Conservation (phyloP, 1,140 invertebrate species). For the Polypedilum vanderplanki region DNA sequence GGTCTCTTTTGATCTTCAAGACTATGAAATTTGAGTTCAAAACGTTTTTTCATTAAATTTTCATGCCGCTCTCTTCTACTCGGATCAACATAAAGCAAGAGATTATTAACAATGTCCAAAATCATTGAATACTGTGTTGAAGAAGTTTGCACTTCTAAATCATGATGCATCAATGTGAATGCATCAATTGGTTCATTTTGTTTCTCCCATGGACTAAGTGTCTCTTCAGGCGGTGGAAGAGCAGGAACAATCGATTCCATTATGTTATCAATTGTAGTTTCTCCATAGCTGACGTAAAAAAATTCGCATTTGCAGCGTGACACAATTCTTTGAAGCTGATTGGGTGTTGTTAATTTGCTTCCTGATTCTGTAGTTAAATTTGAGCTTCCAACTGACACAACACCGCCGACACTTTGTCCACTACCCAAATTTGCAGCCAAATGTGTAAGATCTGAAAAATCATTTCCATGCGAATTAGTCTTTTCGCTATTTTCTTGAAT, state of each 20-base stretch:
- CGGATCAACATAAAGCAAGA: constrained; percentile 93
- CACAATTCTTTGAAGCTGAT: constrained; percentile 88
- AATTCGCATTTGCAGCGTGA: constrained; percentile 96
- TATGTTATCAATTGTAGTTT: constrained; percentile 59
- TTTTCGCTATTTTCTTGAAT: constrained; percentile 83
- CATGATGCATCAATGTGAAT: constrained; percentile 97
- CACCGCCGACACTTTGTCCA: constrained; percentile 60
- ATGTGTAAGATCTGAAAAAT: constrained; percentile 75
- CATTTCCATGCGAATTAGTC: constrained; percentile 65
- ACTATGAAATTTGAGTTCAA: constrained; percentile 83
- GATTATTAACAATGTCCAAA: constrained; percentile 94
- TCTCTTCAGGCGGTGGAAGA: constrained; percentile 57
- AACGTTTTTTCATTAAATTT: constrained; percentile 82
- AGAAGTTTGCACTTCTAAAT: constrained; percentile 95
- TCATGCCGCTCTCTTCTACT: constrained; percentile 87
- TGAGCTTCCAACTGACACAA: constrained; percentile 72
- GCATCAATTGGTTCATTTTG: constrained; percentile 87
- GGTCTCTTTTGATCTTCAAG: constrained; percentile 85
- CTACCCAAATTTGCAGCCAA: constrained; percentile 81
- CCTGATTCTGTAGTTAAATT: constrained; percentile 45
- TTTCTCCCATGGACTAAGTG: constrained; percentile 60
- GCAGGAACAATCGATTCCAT: constrained; percentile 53
- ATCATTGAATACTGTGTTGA: constrained; percentile 93
- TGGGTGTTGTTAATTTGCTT: constrained; percentile 34
- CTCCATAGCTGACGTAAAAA: constrained; percentile 92